Percentiles rank a stretch among this genome's conserved stretches.
Conservation (phyloP, 2,888 invertebrate species). For the Drosophila mettleri region DNA sequence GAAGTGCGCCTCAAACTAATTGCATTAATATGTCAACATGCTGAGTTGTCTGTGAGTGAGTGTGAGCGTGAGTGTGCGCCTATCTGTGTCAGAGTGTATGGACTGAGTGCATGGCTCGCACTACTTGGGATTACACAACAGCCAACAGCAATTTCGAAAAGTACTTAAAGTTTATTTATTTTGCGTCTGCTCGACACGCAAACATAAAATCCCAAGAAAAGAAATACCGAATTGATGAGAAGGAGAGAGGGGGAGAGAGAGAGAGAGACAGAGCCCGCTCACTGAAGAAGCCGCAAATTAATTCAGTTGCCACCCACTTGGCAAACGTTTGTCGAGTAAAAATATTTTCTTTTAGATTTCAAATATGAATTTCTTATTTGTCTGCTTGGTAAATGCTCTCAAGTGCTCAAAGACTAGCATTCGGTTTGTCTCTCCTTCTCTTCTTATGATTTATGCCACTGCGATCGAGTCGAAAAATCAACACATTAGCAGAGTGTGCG, state of each 20-base stretch:
- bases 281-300: conserved; percentile 63
- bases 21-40: conserved; percentile 81
- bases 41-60: conserved; percentile 35
- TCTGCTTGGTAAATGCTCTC: conserved; percentile 40
- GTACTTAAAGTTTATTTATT: conserved; percentile 82
- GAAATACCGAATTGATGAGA: conserved; percentile 63
- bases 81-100: conserved; percentile 34
- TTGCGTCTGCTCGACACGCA: conserved; percentile 77
- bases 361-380: conserved; percentile 51
- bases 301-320: conserved; percentile 82
- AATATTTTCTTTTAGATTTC: conserved; percentile 75
- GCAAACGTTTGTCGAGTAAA: conserved; percentile 51
- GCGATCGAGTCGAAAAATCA: conserved; percentile 57
- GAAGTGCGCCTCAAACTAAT: conserved; percentile 68
- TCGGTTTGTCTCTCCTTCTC: neutral
- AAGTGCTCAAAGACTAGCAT: conserved; percentile 45
- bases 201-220: conserved; percentile 66
- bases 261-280: neutral
- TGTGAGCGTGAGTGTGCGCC: conserved; percentile 26
- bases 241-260: conserved; percentile 9
- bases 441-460: conserved; percentile 69
- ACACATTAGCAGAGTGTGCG: conserved; percentile 50
- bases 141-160: conserved; percentile 78
- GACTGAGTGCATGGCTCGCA: conserved; percentile 67
- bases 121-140: conserved; percentile 79